Percentiles rank a stretch among this genome's conserved stretches.
Evolutionary conservation across 2,888 invertebrate species (phyloP).

Genomic region (Hirtodrosophila cameraria): DNA sequence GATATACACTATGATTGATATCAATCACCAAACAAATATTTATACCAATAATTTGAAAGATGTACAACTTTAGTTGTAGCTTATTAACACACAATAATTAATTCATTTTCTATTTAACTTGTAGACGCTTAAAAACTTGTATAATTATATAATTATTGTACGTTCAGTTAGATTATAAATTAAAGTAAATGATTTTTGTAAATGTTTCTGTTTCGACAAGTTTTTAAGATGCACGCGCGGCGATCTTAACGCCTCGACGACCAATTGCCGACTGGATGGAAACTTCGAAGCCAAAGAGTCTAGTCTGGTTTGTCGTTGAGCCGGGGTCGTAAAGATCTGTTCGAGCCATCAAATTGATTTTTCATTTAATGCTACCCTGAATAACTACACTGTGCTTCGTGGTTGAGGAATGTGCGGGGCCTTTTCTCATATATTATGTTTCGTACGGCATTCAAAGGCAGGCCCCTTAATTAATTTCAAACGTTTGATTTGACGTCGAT

Average conservation of each 20-base stretch:
- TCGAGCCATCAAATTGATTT: conserved; percentile 69
- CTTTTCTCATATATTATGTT: not conserved
- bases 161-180: conserved; percentile 3
- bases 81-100: not conserved
- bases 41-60: conserved; percentile 3
- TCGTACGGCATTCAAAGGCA: conserved; percentile 21
- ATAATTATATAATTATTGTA: conserved; percentile 2
- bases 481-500: conserved; percentile 55
- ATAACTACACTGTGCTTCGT: conserved; percentile 45
- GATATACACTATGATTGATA: not conserved
- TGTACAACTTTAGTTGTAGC: not conserved
- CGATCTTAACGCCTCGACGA: conserved; percentile 49
- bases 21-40: not conserved
- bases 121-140: not conserved
- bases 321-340: conserved; percentile 50
- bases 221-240: not conserved
- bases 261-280: conserved; percentile 59
- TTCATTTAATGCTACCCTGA: conserved; percentile 56
- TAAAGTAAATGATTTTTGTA: conserved; percentile 1
- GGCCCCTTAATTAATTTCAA: conserved; percentile 57
- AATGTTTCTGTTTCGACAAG: not conserved
- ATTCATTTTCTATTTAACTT: conserved; percentile 12
- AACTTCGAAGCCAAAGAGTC: conserved; percentile 42
- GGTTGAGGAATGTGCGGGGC: conserved; percentile 21
- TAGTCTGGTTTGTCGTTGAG: conserved; percentile 33